A percentile compares a stretch with the other conserved stretches of the same genome.
phyloP scores from a whole-genome alignment of 2,888 invertebrate species.

The Amblyteles armatorius region DNA sequence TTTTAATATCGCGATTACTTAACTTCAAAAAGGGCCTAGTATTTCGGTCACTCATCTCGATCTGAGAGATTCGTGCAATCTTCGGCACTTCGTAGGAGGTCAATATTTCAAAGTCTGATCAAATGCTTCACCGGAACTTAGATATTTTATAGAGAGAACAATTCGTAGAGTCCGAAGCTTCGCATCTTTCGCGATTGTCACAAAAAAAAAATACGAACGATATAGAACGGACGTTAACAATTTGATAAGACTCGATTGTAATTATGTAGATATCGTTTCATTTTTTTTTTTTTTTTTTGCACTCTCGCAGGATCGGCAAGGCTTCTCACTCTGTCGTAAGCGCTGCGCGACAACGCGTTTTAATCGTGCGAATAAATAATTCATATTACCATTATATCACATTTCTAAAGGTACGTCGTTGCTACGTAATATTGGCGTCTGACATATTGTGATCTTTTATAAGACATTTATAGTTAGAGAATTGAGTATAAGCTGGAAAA shows the following conservation, averaged over 20 bases:
- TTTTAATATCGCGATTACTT: constrained; percentile 54
- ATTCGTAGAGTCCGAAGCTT: constrained; percentile 26
- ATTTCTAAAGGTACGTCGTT: constrained; percentile 55
- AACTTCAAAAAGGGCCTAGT: constrained; percentile 45
- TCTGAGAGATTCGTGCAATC: constrained; percentile 42
- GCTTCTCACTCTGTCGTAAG: constrained; percentile 63
- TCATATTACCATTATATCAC: constrained; percentile 50
- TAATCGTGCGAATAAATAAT: constrained; percentile 34
- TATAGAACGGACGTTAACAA: constrained; percentile 60
- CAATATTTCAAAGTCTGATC: constrained; percentile 58
- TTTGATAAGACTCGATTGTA: constrained; percentile 66
- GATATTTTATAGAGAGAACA: constrained; percentile 32
- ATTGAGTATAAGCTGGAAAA: constrained; percentile 51
- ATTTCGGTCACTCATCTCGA: constrained; percentile 45
- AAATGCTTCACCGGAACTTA: constrained; percentile 45
- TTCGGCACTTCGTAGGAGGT: constrained; percentile 25
- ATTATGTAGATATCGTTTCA: constrained; percentile 69
- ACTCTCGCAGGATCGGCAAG: constrained; percentile 63
- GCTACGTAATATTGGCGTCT: constrained; percentile 68
- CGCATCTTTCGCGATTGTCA: constrained; percentile 27
- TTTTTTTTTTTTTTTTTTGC: constrained; percentile 67
- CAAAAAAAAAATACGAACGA: not conserved
- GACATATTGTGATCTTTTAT: constrained; percentile 72
- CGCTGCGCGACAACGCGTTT: constrained; percentile 14
- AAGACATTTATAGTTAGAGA: constrained; percentile 67